phyloP scores from a whole-genome alignment of 2,113 vertebrate genomes.

The Pantherophis guttatus region DNA sequence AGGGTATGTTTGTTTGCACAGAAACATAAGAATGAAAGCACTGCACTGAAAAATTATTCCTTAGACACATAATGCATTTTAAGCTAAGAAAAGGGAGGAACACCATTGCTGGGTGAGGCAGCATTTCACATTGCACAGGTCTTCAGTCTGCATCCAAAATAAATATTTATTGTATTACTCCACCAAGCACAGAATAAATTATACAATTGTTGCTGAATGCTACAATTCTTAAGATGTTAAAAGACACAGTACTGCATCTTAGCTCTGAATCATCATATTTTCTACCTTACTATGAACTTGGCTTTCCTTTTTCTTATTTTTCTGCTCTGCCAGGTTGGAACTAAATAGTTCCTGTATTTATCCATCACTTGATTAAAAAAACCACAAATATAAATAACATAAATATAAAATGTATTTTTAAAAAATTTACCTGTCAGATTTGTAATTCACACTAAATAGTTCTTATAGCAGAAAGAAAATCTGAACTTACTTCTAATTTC shows the following conservation, averaged over 20 bases:
- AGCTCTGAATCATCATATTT: neutral
- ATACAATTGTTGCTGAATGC: neutral
- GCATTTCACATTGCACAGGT: neutral
- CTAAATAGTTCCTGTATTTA: neutral
- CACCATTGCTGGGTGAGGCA: neutral
- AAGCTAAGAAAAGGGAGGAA: neutral
- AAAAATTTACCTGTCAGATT: neutral
- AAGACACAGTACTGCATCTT: neutral
- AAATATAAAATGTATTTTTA: neutral
- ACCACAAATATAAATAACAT: neutral
- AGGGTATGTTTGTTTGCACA: neutral
- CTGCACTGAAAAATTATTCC: neutral
- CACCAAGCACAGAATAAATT: neutral
- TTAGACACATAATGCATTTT: neutral
- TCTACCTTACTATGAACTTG: neutral
- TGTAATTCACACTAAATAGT: neutral
- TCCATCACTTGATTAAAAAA: neutral
- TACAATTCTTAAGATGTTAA: neutral
- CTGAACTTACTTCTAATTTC: neutral
- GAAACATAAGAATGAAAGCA: neutral
- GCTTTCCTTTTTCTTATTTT: neutral
- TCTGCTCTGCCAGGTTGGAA: neutral
- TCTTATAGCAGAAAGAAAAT: neutral
- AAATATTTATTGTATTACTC: neutral
- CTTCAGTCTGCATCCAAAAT: neutral